These are phyloP conservation scores for Chlorodrepanis virens DNA, from an alignment of 2,113 vertebrate species.

Conservation along the genomic window DNA sequence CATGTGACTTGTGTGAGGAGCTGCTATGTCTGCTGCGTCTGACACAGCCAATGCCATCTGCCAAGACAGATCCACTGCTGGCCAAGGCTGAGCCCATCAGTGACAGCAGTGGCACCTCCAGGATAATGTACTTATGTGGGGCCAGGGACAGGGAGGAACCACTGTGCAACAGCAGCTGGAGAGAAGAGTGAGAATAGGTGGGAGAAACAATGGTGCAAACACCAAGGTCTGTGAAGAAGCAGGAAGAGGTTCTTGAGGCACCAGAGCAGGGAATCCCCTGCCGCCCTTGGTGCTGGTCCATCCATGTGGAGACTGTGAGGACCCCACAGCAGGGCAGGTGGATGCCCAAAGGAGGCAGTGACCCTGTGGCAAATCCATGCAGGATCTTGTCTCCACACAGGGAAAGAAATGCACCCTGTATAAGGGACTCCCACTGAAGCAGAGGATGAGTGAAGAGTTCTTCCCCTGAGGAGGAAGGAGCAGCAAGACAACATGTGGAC, in stretches of 20 bases:
- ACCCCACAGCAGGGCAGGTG: neutral
- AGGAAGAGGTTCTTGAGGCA: neutral
- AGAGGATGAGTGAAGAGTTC: neutral
- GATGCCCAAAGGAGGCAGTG: neutral
- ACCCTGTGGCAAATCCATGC: neutral
- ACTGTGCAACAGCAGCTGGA: neutral
- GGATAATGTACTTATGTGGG: neutral
- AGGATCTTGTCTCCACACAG: neutral
- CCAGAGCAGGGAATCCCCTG: neutral
- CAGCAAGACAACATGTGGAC: neutral
- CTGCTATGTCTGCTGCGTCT: neutral
- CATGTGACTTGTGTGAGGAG: neutral
- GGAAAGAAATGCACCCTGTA: neutral
- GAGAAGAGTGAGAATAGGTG: neutral
- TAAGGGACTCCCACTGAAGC: neutral
- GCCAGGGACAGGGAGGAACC: rapidly evolving
- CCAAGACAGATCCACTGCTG: neutral
- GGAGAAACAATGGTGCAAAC: neutral
- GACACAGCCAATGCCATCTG: neutral
- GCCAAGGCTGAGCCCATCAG: neutral
- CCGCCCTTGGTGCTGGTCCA: neutral
- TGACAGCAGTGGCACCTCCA: neutral
- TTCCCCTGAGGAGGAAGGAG: neutral
- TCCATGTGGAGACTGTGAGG: neutral
- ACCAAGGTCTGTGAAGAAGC: neutral